Conservation (phyloP, 92 coral and sea anemone genomes). For the Porites divaricata region DNA sequence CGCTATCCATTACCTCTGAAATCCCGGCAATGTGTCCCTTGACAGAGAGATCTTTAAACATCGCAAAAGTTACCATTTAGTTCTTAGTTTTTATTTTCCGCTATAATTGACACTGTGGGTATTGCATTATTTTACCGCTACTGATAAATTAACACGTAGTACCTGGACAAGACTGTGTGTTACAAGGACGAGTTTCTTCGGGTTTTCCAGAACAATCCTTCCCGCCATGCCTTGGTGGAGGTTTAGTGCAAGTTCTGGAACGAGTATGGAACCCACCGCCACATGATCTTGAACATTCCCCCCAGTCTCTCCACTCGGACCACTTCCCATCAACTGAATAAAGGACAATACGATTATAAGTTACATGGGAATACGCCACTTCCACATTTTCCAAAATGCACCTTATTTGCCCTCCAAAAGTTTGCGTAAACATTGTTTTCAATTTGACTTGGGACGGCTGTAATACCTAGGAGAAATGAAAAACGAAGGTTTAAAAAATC, state of each 20-base stretch:
- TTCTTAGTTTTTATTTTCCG: background rate
- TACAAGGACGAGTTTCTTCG: constrained; percentile 35
- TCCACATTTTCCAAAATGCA: too few relatives aligned
- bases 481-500: too few relatives aligned
- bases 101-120: background rate
- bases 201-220: constrained; percentile 39
- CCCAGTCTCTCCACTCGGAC: constrained; percentile 52
- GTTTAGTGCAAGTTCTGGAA: constrained; percentile 35
- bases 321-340: constrained; percentile 43
- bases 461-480: too few relatives aligned
- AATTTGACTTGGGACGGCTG: too few relatives aligned
- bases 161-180: constrained; percentile 55
- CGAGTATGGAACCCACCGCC: constrained; percentile 52
- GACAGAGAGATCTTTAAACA: too few relatives aligned
- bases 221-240: constrained; percentile 44
- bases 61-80: background rate
- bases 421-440: too few relatives aligned
- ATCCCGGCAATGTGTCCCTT: too few relatives aligned
- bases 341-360: background rate
- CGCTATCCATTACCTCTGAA: too few relatives aligned
- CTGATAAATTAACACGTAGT: background rate
- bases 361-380: too few relatives aligned
- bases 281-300: constrained; percentile 33
- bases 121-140: too few relatives aligned
- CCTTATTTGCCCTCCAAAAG: too few relatives aligned